phyloP scores from a whole-genome alignment of 2,888 invertebrate genomes.

The Cylloceria caligata region DNA sequence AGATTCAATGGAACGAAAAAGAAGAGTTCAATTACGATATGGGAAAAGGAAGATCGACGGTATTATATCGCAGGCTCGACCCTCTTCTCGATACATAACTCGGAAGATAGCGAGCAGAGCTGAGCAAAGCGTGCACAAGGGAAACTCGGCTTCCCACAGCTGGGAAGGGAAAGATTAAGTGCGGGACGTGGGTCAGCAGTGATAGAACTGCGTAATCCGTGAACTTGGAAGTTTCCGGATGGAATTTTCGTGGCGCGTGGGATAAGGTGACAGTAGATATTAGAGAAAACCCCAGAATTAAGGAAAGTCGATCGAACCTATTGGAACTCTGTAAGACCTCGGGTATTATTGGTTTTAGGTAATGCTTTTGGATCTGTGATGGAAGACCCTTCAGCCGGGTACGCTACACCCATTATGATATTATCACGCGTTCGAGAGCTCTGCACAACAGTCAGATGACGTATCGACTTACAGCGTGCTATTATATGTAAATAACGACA shows the following conservation, averaged over 20 bases:
- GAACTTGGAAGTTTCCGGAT: slow-evolving; percentile 68
- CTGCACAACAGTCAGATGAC: no score
- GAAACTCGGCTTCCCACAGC: slow-evolving; percentile 53
- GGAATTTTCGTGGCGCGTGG: slow-evolving; percentile 64
- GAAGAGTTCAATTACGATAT: slow-evolving; percentile 57
- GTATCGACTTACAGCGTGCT: no score
- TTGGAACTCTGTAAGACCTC: slow-evolving; percentile 25
- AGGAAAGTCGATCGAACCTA: slow-evolving; percentile 78
- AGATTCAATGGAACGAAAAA: slow-evolving; percentile 54
- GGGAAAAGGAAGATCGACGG: slow-evolving; percentile 49
- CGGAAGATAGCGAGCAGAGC: slow-evolving; percentile 19
- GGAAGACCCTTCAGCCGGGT: background rate
- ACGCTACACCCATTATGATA: background rate
- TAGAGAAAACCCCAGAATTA: slow-evolving; percentile 80
- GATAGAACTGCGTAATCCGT: slow-evolving; percentile 83
- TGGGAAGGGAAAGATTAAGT: slow-evolving; percentile 79
- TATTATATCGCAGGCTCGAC: slow-evolving; percentile 51
- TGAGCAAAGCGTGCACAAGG: slow-evolving; percentile 19
- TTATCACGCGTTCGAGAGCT: background rate
- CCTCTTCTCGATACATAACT: slow-evolving; percentile 29
- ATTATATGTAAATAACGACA: no score
- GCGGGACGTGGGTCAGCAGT: slow-evolving; percentile 79
- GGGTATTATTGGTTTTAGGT: slow-evolving; percentile 36
- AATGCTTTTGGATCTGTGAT: background rate
- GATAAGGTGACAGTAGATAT: slow-evolving; percentile 84